Evolutionary conservation across 2,888 invertebrate genomes (phyloP).

Genomic region (Conus canariensis): DNA sequence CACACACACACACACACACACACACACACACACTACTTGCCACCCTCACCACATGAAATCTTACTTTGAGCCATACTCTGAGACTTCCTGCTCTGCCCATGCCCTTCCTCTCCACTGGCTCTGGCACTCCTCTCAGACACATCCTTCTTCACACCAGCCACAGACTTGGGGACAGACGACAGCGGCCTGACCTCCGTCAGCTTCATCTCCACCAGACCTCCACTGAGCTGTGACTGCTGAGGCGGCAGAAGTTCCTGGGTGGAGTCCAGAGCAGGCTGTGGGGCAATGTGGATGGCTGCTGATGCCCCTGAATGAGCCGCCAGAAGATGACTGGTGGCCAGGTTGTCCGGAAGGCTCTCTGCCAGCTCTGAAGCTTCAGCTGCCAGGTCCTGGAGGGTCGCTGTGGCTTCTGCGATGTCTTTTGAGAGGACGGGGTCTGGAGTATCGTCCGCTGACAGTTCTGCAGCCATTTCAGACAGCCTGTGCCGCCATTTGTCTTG

Average conservation of each 20-base stretch:
- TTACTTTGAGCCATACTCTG: not conserved
- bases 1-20: not conserved
- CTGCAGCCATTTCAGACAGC: slow-evolving; percentile 20
- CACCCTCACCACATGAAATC: not conserved
- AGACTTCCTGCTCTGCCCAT: not conserved
- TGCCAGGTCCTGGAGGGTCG: slow-evolving; percentile 38
- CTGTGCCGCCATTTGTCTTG: slow-evolving; percentile 26
- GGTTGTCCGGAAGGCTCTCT: slow-evolving; percentile 33
- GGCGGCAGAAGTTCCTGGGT: not conserved
- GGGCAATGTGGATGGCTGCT: not conserved
- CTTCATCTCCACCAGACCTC: not conserved
- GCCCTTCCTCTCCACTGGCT: not conserved
- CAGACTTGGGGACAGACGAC: not conserved
- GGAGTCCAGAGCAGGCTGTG: not conserved
- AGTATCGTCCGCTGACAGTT: not conserved
- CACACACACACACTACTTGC: no score
- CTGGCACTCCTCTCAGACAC: not conserved
- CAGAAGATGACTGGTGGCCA: slow-evolving; percentile 25
- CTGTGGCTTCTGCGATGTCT: slow-evolving; percentile 1
- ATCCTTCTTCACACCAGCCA: not conserved
- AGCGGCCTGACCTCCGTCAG: not conserved
- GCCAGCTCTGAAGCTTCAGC: slow-evolving; percentile 32
- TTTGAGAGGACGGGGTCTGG: not conserved
- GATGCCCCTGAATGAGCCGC: not conserved
- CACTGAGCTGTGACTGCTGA: slow-evolving; percentile 7